Percentiles rank a stretch among this genome's conserved stretches.
phyloP scores from a whole-genome alignment of 2,797 vertebrate genomes.

The Galaxias olidus region DNA sequence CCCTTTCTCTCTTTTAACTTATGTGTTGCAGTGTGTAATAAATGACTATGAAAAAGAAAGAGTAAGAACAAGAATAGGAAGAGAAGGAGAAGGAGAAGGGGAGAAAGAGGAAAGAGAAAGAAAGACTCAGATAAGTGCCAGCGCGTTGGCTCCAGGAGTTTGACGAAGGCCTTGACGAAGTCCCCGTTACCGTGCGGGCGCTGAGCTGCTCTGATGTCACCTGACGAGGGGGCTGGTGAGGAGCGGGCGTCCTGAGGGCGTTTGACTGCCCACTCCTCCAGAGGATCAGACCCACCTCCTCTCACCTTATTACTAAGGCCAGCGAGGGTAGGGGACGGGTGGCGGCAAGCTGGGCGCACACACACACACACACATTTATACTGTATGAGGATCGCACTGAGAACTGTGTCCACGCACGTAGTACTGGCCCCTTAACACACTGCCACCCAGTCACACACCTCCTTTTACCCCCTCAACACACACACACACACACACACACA shows the following conservation, averaged over 20 bases:
- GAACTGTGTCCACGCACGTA: not conserved
- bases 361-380: conserved; percentile 8
- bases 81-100: not conserved
- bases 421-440: no score
- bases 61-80: not conserved
- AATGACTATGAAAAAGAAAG: not conserved
- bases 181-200: conserved; percentile 44
- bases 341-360: not conserved
- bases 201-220: conserved; percentile 64
- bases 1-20: no score
- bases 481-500: not conserved
- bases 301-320: conserved; percentile 66
- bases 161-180: conserved; percentile 61
- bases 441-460: no score
- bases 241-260: conserved; percentile 66
- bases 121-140: conserved; percentile 9
- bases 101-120: not conserved
- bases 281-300: conserved; percentile 58
- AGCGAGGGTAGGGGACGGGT: conserved; percentile 21
- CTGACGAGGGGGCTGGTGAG: conserved; percentile 67
- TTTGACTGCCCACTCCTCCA: conserved; percentile 48
- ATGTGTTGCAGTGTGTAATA: no score
- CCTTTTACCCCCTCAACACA: no score
- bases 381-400: not conserved
- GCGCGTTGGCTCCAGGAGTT: conserved; percentile 32